Evolutionary conservation across 2,888 invertebrate species (phyloP).

Genomic region (Cynaeus angustus): DNA sequence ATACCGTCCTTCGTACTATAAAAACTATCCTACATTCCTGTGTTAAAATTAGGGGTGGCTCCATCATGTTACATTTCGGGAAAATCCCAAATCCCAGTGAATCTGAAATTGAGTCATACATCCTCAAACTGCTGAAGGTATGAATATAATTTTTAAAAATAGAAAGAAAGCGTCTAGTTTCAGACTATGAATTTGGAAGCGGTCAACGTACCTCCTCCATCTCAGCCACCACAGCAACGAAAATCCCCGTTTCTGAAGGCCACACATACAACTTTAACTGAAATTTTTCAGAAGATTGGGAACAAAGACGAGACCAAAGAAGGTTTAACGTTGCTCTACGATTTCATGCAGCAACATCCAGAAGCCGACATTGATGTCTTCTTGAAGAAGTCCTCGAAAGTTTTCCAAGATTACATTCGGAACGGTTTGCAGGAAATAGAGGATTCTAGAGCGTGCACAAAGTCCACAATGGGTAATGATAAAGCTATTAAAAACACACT

Average conservation of each 20-base stretch:
- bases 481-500: no score
- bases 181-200: conserved; percentile 74
- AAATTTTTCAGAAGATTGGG: conserved; percentile 93
- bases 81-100: conserved; percentile 85
- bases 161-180: neutral
- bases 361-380: conserved; percentile 90
- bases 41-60: conserved; percentile 89
- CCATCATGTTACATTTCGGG: conserved; percentile 85
- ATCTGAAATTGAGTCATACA: conserved; percentile 90
- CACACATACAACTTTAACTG: conserved; percentile 89
- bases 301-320: conserved; percentile 89
- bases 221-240: conserved; percentile 63
- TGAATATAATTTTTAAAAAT: neutral
- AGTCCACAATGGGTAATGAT: conserved; percentile 53
- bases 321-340: conserved; percentile 87
- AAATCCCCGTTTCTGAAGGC: conserved; percentile 78
- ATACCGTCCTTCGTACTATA: conserved; percentile 92
- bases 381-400: conserved; percentile 86
- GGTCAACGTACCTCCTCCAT: conserved; percentile 69
- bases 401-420: conserved; percentile 91
- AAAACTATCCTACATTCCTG: conserved; percentile 95
- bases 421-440: conserved; percentile 80
- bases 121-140: conserved; percentile 87
- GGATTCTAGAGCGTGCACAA: conserved; percentile 62
- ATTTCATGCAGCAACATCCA: conserved; percentile 86